Base-by-base conservation (phyloP, 2,888 invertebrate species). In the Lasioglossum villosulum region DNA sequence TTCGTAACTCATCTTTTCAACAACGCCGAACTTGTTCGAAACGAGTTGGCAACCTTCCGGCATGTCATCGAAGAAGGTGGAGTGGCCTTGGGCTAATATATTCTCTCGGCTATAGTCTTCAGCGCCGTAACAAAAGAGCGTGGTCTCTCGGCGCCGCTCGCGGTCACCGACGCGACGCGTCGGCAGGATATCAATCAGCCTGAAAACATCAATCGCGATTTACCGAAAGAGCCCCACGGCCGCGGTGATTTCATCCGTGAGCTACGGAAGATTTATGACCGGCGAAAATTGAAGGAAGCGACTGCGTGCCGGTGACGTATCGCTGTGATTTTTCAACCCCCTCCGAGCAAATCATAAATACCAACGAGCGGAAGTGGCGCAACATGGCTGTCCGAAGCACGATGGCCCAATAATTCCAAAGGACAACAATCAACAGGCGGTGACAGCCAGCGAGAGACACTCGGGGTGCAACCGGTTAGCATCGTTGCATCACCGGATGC, bases 251-350 rank as follows among this genome's bases (percentile, higher is more conserved):
- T 34, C 42, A 52, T 63, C 39, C 23, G 48, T 23, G 4, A n/a
- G 23, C 19, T 34, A 37, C 68, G 16, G 19, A 39, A 71, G 85
- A 85, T 85, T 85, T 80, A 83, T 80, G 76, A 63, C 14, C 39
- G 59, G 75, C 71, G 84, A 83, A 77, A 80, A 86, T 86, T 74
- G 84, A 80, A 83, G 79, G 42, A 79, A 77, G 37, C 34, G 45
- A 68, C 80, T 70, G 77, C 68, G 73, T 71, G 83, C 66, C 63
- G 74, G 76, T 63, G 85, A 83, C 84, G 84, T 59, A 68, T 34
- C 27, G 48, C 59, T 19, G 48, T 48, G 70, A 85, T 85, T 85
- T 89, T 89, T 87, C 88, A 81, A 59, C 30, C 75, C 34, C 45
- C 45, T 52, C 72, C 87, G 52, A 66, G 63, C 48, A 45, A 42